These are phyloP conservation scores for Heptranchias perlo DNA, from an alignment of 2,113 vertebrate species.

Conservation along the genomic window DNA sequence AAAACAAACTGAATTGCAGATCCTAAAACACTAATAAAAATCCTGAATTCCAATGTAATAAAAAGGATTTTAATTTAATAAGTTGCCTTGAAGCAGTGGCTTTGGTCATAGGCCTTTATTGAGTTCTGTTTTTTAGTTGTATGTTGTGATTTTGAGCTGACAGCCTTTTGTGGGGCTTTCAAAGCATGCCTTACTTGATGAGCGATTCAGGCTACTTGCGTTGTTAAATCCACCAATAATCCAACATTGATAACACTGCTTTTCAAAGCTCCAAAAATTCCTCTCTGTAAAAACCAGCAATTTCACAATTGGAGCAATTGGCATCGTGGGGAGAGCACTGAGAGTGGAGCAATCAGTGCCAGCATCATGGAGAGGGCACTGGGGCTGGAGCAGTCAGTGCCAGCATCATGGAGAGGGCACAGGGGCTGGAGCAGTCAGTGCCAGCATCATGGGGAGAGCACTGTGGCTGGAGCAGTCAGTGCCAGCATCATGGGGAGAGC, in stretches of 20 bases:
- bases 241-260: background rate
- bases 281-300: background rate
- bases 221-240: background rate
- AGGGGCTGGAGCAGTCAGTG: too few species aligned
- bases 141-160: background rate
- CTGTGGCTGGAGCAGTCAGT: too few species aligned
- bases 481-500: too few species aligned
- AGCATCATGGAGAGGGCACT: too few species aligned
- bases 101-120: background rate
- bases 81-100: slow-evolving; percentile 4
- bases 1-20: background rate
- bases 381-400: too few species aligned
- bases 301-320: background rate
- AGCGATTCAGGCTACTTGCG: background rate
- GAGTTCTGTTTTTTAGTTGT: background rate
- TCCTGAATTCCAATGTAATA: background rate
- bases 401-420: too few species aligned
- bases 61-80: background rate
- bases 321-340: background rate
- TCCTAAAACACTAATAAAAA: background rate
- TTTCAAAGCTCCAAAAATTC: background rate
- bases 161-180: background rate
- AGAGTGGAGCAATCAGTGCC: background rate
- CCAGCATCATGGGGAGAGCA: too few species aligned
- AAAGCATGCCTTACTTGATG: too few species aligned